phyloP scores from a whole-genome alignment of 2,113 vertebrate genomes.

The Microcebus tavaratra region DNA sequence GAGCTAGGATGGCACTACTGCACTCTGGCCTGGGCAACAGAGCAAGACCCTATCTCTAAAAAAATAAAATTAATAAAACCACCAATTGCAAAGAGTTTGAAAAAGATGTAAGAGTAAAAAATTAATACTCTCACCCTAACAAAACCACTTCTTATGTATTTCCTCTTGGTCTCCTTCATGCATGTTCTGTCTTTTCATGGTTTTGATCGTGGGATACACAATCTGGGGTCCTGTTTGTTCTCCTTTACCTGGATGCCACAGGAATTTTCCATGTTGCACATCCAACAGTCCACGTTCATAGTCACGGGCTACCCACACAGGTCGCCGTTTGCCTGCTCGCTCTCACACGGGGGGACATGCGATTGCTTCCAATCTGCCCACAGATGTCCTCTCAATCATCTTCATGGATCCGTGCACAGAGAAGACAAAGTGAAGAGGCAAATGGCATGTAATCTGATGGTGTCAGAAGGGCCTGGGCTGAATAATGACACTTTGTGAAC shows the following conservation, averaged over 20 bases:
- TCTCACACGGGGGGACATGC: not conserved
- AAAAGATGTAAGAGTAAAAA: not conserved
- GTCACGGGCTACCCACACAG: not conserved
- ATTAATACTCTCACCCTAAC: not conserved
- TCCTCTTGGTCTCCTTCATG: not conserved
- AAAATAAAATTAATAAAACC: not conserved
- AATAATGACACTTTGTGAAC: not conserved
- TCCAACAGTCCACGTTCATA: not conserved
- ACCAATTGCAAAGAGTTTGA: not conserved
- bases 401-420: not conserved
- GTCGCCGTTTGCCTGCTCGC: not conserved
- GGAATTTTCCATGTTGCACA: not conserved
- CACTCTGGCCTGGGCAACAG: too few relatives aligned
- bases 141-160: not conserved
- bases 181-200: not conserved
- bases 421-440: not conserved
- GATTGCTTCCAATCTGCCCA: not conserved
- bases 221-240: not conserved
- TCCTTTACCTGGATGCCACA: not conserved
- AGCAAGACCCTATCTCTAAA: too few relatives aligned
- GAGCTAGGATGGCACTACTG: too few relatives aligned
- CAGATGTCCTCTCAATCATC: not conserved
- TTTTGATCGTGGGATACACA: not conserved
- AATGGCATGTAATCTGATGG: not conserved
- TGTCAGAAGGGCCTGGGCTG: not conserved